Evolutionary conservation across 2,888 invertebrate genomes (phyloP), one percentile per base, ranked within the genome.

Genomic region (Trissolcus japonicus): DNA sequence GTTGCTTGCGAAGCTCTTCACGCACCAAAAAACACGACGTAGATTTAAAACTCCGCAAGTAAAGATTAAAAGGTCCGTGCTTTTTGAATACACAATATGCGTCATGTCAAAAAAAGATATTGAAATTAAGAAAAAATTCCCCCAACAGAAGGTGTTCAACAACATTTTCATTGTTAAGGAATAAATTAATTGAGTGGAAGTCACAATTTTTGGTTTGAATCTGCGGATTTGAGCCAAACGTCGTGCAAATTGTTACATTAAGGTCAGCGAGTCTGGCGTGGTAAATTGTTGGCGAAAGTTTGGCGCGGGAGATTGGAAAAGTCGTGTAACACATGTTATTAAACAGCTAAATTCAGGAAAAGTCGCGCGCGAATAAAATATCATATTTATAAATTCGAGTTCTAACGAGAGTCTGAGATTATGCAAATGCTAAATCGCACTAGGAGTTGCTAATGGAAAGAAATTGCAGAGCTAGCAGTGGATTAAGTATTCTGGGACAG

Each of bases 371-470:
- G 59, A 80, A 81, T 80, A 81, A 46, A 81, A 82, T 83, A 83
- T 84, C 83, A 82, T 81, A 84, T 82, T 79, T 77, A 80, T 35
- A 35, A 35, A 35, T 35, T 76, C 79, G 81, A 83, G 83, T 82
- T 82, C 84, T 83, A 84, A 84, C 83, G 83, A 83, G 35, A 35
- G 81, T 65, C 68, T 63, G 68, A 83, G 88, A 88, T 88, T 87
- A 88, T 87, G 88, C 87, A 88, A 88, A 88, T 88, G 87, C 86
- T 87, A 87, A 88, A 87, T 88, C 86, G 86, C 86, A 82, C 80
- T 84, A 84, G 83, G 83, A 83, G 80, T 82, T 83, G 67, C 86
- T 87, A 88, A 88, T 87, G 87, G 87, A 85, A 87, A 88, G 88
- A 88, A 88, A 88, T 88, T 88, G 88, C 87, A 86, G 82, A 83